Evolutionary conservation across 2,888 invertebrate genomes (phyloP), one percentile per base, ranked within the genome.

Genomic region (Phalera bucephala): DNA sequence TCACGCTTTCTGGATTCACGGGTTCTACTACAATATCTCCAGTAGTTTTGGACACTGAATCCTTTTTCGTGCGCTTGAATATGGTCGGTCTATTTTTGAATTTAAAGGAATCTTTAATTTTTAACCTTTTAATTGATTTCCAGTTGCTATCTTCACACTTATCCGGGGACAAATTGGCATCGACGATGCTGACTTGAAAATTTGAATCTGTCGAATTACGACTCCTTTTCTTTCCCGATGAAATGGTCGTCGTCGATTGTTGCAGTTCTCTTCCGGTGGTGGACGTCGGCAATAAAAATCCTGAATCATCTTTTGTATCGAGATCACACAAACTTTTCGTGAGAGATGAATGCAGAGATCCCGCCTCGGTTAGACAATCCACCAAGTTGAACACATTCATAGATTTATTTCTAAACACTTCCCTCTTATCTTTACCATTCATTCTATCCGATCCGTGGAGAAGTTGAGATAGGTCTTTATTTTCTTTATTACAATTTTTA

Each of bases 71-170:
- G 45, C 71, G 77, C 60, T 90, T 90, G 48, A 89, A 88, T 65
- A 90, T 88, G 3, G 84, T 81, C 1, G 90, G 90, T 51, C 85
- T 75, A 43, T 82, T 90, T 55, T 90, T 90, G 52, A 90, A 90
- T 51, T 89, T 87, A 57, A 90, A 90, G 0, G 90, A 90, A 56
- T 90, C 90, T 52, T 90, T 90, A 40, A 90, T 89, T 68, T 90
- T 90, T 29, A 90, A 61, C 47, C 88, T 75, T 64, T 90, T 90
- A 14, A 90, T 90, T 1, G 90, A 88, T 56, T 89, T 90, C 90
- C 90, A 90, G 52, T 87, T 76, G 34, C 83, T 85, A 17, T 90
- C 89, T 55, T 89, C 90, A 20, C 80, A 73, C 64, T 89, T 89
- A 41, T 88, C 88, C 1, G 85, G 84, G 3, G 85, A 87, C 20